phyloP scores from a whole-genome alignment of 2,888 invertebrate genomes.

The Drosophila kanekoi region DNA sequence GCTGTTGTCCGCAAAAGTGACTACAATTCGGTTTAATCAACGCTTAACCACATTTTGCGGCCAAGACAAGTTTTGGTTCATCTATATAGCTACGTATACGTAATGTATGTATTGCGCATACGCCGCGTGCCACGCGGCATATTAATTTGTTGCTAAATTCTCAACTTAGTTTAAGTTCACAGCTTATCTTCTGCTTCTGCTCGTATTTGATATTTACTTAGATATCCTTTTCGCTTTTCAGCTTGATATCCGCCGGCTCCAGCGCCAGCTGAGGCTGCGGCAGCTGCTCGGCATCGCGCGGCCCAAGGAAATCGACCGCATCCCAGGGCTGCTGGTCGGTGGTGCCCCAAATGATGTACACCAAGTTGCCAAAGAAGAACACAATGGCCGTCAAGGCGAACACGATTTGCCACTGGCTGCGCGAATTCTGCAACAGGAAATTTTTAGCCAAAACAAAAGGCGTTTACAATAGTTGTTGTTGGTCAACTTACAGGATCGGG shows the following conservation, averaged over 20 bases:
- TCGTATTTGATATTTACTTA: conserved; percentile 1
- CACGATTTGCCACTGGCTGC: conserved; percentile 89
- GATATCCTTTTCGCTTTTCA: conserved; percentile 17
- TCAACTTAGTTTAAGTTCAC: conserved; percentile 30
- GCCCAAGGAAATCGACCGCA: conserved; percentile 67
- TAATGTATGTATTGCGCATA: conserved; percentile 30
- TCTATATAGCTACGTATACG: conserved; percentile 8
- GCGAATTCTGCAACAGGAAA: conserved; percentile 81
- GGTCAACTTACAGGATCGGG: conserved; percentile 60
- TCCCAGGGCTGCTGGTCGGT: conserved; percentile 90
- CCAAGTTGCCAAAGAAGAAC: conserved; percentile 89
- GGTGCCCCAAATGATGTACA: conserved; percentile 89
- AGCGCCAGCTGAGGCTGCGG: not conserved
- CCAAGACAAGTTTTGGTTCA: not conserved
- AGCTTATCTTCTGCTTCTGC: conserved; percentile 13
- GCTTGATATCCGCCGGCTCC: not conserved
- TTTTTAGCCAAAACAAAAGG: conserved; percentile 2
- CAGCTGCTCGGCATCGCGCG: conserved; percentile 37
- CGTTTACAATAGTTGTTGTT: not conserved
- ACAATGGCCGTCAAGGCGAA: conserved; percentile 89
- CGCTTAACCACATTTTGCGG: conserved; percentile 46
- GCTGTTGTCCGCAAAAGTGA: conserved; percentile 24
- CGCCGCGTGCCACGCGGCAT: conserved; percentile 21
- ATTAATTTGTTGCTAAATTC: conserved; percentile 25
- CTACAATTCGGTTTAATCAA: conserved; percentile 68